These are phyloP conservation scores for Rutilus rutilus DNA, from an alignment of 2,113 vertebrate species.

Conservation along the genomic window DNA sequence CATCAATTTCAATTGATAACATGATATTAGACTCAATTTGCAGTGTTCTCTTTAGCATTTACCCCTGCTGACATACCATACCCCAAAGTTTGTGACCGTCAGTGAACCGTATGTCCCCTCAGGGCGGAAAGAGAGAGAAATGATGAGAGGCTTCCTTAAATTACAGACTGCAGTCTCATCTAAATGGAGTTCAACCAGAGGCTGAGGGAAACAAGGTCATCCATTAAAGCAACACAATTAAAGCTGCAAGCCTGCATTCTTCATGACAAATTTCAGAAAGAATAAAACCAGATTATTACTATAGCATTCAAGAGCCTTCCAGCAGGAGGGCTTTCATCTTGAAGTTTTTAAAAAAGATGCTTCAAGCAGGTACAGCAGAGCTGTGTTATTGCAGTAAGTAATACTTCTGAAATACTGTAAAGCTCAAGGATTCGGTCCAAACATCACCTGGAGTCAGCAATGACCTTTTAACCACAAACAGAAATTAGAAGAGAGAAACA, in stretches of 20 bases:
- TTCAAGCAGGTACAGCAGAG: conserved; percentile 5
- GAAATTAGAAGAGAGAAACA: background rate
- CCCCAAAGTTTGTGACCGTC: conserved; percentile 25
- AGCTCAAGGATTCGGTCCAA: conserved; percentile 22
- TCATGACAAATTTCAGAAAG: conserved; percentile 59
- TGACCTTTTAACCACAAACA: conserved; percentile 10
- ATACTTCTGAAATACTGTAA: background rate
- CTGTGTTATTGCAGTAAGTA: conserved; percentile 30
- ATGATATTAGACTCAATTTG: conserved; percentile 16
- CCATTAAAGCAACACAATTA: conserved; percentile 59
- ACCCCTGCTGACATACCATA: background rate
- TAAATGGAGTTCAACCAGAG: conserved; percentile 75
- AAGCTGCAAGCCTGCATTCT: conserved; percentile 67
- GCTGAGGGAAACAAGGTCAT: conserved; percentile 72
- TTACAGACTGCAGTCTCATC: conserved; percentile 72
- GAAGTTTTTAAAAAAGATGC: conserved; percentile 31
- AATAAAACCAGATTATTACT: conserved; percentile 57
- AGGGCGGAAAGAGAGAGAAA: conserved; percentile 69
- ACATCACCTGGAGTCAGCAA: background rate
- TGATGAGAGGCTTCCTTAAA: conserved; percentile 74
- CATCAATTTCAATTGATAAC: conserved; percentile 8
- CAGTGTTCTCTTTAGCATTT: background rate
- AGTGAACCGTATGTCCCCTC: conserved; percentile 58
- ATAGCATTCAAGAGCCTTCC: conserved; percentile 25
- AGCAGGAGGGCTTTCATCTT: conserved; percentile 44